phyloP scores from a whole-genome alignment of 2,797 vertebrate species.

The Gouania willdenowi region DNA sequence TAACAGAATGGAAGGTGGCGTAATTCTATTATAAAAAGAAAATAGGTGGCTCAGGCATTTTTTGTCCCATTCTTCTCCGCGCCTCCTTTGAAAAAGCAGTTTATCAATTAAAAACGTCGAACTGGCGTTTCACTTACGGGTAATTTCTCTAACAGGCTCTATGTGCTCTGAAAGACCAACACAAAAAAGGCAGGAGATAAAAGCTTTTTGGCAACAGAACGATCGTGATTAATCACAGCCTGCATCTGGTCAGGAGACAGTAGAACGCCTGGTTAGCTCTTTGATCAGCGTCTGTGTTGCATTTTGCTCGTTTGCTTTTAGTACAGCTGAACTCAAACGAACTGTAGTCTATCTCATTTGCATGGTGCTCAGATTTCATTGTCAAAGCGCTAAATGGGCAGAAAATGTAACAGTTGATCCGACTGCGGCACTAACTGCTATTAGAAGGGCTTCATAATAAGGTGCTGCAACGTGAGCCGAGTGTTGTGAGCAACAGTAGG shows the following conservation, averaged over 20 bases:
- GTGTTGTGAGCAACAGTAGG: no score
- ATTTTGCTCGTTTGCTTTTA: constrained; percentile 1
- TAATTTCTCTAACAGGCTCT: neutral
- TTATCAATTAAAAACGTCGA: neutral
- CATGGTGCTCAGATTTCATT: constrained; percentile 14
- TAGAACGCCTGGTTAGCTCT: neutral
- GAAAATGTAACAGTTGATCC: constrained; percentile 30
- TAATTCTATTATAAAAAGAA: constrained; percentile 49
- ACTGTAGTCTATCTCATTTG: constrained; percentile 5
- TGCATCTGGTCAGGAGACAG: neutral
- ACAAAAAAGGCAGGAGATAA: neutral
- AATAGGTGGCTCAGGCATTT: constrained; percentile 29
- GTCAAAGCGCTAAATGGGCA: constrained; percentile 24
- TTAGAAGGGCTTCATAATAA: constrained; percentile 20
- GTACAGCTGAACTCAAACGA: constrained; percentile 5
- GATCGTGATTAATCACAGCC: neutral
- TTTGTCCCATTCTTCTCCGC: neutral
- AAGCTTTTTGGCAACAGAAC: neutral
- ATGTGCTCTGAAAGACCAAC: neutral
- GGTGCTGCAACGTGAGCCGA: no score
- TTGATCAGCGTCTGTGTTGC: neutral
- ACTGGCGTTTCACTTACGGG: neutral
- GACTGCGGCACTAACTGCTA: constrained; percentile 13
- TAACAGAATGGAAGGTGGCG: constrained; percentile 56
- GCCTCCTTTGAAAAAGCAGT: neutral